Evolutionary conservation across 1,140 invertebrate species (phyloP).

Genomic region (Varroa destructor): DNA sequence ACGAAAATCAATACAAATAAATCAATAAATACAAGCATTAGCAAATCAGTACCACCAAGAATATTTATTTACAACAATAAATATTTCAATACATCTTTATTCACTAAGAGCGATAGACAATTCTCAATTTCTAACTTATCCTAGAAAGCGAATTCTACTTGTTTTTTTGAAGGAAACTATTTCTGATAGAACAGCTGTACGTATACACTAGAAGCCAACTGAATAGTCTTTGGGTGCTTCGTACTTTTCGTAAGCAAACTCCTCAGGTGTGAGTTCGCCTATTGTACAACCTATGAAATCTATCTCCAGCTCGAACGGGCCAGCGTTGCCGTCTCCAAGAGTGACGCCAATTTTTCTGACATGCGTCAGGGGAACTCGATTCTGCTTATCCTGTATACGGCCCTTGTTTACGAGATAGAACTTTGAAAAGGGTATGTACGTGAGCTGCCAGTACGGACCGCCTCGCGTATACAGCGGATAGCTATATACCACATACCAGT

Average conservation of each 20-base stretch:
- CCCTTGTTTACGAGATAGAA: conserved; percentile 72
- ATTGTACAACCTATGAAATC: conserved; percentile 73
- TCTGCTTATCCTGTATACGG: conserved; percentile 67
- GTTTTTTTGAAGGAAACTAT: no score
- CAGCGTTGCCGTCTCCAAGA: conserved; percentile 56
- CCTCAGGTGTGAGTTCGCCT: conserved; percentile 60
- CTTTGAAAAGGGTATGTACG: conserved; percentile 86
- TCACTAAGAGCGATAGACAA: no score
- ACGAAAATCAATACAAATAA: no score
- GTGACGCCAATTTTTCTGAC: conserved; percentile 67
- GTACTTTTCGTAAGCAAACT: conserved; percentile 83
- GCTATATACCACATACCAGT: conserved; percentile 67
- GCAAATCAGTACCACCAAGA: no score
- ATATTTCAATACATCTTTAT: no score
- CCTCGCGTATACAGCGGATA: conserved; percentile 77
- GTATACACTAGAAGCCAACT: no score
- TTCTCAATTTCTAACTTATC: no score
- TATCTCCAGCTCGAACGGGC: conserved; percentile 78
- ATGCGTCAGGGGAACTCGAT: conserved; percentile 45
- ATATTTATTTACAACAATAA: no score
- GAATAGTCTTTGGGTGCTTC: conserved; percentile 44
- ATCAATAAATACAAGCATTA: no score
- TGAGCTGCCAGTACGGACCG: conserved; percentile 87
- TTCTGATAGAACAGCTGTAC: no score
- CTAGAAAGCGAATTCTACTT: no score